Evolutionary conservation across 1,140 invertebrate species (phyloP), one percentile per base, ranked within the genome.

Genomic region (Zeugodacus cucurbitae): DNA sequence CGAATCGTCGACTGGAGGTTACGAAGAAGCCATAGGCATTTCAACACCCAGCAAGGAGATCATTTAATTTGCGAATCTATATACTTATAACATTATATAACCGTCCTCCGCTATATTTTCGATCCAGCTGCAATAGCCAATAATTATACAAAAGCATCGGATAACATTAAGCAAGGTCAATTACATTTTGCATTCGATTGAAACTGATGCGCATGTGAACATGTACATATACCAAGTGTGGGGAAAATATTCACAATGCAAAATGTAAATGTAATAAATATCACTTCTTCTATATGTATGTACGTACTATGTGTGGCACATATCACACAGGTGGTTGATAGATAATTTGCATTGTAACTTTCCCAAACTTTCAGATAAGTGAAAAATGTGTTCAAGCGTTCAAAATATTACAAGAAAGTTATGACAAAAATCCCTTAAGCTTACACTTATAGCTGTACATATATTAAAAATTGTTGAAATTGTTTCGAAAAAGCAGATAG

Each of bases 11-110:
- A 94, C 94, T 88, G 90, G 94, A 8, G 96, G 95, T 54, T 96
- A 97, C 90, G 96, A 97, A 92, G 96, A 98, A 94, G 96, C 97
- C 41, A 94, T 97, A 89, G 98, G 97, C 87, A 98, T 98, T 90
- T 98, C 97, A 8, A 98, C 97, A 26, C 97, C 97, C 6, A 98
- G 97, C 87, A 98, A 98, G 94, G 98, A 98, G 94, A 95, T 96
- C 91, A 94, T 95, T 93, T 95, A 95, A 92, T 59, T 78, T 74
- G 22, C 29, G 26, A 41, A 17, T 32, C 14, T 58, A 26, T 37
- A 62, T 34, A 26, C 32, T 22, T 87, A 10, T 48, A 41, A 67
- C 29, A 87, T 64, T 67, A 32, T 54, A 67, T 48, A 82, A 82
- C 59, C 59, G 58, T 64, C 86, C 62, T 32, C 17, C 34, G 22